Evolutionary conservation across 1,140 invertebrate genomes (phyloP).

Genomic region (Pantala flavescens): DNA sequence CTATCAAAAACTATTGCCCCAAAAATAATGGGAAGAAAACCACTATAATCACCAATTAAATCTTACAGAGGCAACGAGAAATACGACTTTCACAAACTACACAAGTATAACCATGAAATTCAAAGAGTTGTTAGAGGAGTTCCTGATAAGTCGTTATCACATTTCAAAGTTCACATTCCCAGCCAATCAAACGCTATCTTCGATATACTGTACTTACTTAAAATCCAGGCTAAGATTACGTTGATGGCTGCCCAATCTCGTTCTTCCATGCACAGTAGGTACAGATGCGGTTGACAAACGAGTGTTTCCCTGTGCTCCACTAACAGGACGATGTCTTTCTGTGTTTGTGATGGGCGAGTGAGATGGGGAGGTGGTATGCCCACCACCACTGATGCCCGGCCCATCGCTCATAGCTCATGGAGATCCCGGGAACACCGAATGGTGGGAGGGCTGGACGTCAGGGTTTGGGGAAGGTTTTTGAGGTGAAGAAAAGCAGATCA

Average conservation of each 20-base stretch:
- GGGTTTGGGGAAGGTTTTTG: background rate
- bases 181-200: too few species aligned
- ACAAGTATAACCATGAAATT: too few species aligned
- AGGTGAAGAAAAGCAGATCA: background rate
- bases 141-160: too few species aligned
- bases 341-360: background rate
- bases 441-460: conserved; percentile 5
- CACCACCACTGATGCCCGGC: conserved; percentile 5
- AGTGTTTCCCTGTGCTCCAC: background rate
- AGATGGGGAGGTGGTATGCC: background rate
- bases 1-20: too few species aligned
- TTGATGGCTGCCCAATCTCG: background rate
- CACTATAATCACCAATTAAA: too few species aligned
- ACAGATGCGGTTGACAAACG: background rate
- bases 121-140: too few species aligned
- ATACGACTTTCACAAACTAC: too few species aligned
- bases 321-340: background rate
- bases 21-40: too few species aligned
- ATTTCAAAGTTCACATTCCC: too few species aligned
- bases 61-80: too few species aligned
- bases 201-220: background rate
- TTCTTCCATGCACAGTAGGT: background rate
- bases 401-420: conserved; percentile 7
- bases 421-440: conserved; percentile 7
- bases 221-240: background rate